A percentile compares a stretch with the other conserved stretches of the same genome.
Evolutionary conservation across 2,797 vertebrate species (phyloP).

Genomic region (Pelodytes ibericus): DNA sequence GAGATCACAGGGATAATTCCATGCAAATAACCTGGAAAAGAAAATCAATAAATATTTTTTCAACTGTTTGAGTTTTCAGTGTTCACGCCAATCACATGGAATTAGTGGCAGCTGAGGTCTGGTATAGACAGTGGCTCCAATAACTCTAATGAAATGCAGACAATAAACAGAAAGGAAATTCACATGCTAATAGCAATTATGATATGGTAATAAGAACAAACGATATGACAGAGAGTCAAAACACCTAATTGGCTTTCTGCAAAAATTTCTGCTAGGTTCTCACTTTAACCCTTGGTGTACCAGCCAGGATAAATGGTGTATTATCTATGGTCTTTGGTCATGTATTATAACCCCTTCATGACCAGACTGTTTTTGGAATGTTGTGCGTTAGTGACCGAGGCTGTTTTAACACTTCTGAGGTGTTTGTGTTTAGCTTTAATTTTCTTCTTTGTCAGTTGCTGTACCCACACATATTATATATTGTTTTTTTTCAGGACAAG

Average conservation of each 20-base stretch:
- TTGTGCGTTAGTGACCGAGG: no score
- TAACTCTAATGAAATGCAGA: slow-evolving; percentile 48
- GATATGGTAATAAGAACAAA: slow-evolving; percentile 52
- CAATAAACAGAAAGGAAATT: slow-evolving; percentile 48
- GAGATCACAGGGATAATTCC: slow-evolving; percentile 40
- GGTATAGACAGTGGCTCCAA: slow-evolving; percentile 34
- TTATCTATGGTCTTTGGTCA: no score
- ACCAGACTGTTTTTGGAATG: no score
- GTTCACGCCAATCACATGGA: slow-evolving; percentile 49
- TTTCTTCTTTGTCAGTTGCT: no score
- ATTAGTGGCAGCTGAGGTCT: slow-evolving; percentile 52
- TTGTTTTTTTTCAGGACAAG: no score
- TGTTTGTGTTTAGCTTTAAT: no score
- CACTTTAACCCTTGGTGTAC: slow-evolving; percentile 6
- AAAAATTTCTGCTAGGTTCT: slow-evolving; percentile 7
- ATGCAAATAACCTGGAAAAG: slow-evolving; percentile 50
- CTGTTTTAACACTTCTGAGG: no score
- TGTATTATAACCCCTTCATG: no score
- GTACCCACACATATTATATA: no score
- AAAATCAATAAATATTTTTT: slow-evolving; percentile 56
- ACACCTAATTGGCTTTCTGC: slow-evolving; percentile 39
- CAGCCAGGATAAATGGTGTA: no score
- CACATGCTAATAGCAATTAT: slow-evolving; percentile 46
- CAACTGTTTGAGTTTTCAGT: slow-evolving; percentile 48
- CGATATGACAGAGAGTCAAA: slow-evolving; percentile 20